phyloP scores from a whole-genome alignment of 2,797 vertebrate species.

The Hirundo rustica region DNA sequence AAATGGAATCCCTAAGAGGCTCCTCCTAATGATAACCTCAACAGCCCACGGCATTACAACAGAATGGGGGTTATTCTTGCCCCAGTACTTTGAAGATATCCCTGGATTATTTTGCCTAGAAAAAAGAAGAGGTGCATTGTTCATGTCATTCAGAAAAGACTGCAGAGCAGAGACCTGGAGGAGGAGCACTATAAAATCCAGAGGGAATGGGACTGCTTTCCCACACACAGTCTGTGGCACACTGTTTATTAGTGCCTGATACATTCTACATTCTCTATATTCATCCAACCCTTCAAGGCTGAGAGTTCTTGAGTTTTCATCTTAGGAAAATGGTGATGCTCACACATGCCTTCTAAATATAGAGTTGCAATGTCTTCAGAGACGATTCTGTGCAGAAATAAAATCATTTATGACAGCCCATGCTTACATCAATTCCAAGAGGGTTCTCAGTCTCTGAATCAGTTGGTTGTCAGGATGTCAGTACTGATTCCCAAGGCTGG shows the following conservation, averaged over 20 bases:
- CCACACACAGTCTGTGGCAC: neutral
- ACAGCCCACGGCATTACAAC: neutral
- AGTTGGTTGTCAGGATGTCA: neutral
- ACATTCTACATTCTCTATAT: neutral
- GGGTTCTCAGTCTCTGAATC: neutral
- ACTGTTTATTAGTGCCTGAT: neutral
- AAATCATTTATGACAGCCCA: neutral
- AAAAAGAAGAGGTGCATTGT: neutral
- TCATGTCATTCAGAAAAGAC: neutral
- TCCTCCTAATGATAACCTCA: neutral
- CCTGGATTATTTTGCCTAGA: neutral
- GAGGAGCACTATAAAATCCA: neutral
- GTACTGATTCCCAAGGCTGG: neutral
- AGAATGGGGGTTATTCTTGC: neutral
- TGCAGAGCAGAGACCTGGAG: neutral
- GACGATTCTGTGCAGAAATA: neutral
- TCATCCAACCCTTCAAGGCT: neutral
- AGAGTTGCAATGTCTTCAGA: neutral
- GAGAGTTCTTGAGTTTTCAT: neutral
- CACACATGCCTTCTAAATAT: neutral
- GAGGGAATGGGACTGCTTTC: neutral
- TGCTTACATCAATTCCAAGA: neutral
- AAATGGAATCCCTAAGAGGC: neutral
- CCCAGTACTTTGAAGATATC: fast-evolving
- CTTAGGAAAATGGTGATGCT: neutral